Conservation (phyloP, 2,797 vertebrate species). For the Enteromius viviparus region DNA sequence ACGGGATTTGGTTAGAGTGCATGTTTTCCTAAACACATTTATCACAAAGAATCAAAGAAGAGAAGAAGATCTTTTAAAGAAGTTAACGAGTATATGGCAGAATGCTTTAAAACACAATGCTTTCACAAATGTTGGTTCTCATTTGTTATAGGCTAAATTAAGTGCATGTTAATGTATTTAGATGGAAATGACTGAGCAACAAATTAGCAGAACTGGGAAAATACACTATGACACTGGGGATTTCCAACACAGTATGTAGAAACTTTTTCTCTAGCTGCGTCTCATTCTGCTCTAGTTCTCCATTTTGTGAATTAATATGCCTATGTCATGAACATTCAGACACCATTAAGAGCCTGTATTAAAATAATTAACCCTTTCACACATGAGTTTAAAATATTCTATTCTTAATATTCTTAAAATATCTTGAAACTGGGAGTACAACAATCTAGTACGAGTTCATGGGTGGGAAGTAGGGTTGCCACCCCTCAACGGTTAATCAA, state of each 20-base stretch:
- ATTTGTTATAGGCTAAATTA: neutral
- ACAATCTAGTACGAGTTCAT: no score
- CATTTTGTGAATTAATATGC: neutral
- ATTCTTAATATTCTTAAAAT: no score
- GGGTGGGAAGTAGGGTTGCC: no score
- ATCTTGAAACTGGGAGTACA: no score
- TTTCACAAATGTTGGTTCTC: neutral
- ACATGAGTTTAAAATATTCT: no score
- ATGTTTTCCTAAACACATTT: neutral
- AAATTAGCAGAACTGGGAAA: neutral
- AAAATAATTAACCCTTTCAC: no score
- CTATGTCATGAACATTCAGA: neutral
- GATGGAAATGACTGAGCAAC: neutral
- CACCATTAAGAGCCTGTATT: neutral
- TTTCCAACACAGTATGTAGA: neutral
- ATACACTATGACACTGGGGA: neutral
- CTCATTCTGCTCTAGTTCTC: neutral
- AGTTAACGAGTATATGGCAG: neutral
- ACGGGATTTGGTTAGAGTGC: slow-evolving; percentile 7
- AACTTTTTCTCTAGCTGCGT: neutral
- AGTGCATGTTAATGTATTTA: neutral
- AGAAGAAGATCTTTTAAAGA: neutral
- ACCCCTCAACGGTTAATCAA: no score
- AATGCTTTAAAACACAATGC: neutral
- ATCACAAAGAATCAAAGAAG: neutral